phyloP scores from a whole-genome alignment of 2,888 invertebrate species.

The Drosophila fungiperda region DNA sequence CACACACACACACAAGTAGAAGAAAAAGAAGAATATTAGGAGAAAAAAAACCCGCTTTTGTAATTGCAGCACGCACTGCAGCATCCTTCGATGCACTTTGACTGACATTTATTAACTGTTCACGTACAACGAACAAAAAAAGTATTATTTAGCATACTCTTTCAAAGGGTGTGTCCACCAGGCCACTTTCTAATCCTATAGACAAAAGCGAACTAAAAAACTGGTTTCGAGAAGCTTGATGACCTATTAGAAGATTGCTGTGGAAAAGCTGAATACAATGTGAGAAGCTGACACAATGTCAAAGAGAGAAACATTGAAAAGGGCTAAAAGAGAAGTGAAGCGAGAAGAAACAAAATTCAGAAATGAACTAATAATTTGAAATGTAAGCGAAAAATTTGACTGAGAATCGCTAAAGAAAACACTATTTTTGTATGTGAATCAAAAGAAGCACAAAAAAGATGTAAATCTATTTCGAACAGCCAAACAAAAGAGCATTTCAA shows the following conservation, averaged over 20 bases:
- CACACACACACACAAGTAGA: conserved; percentile 2
- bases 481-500: conserved; percentile 23
- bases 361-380: background rate
- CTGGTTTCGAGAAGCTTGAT: background rate
- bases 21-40: background rate
- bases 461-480: background rate
- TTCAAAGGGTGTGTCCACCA: background rate
- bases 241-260: background rate
- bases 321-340: background rate
- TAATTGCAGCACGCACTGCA: conserved; percentile 71
- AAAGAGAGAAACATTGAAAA: background rate
- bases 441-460: background rate
- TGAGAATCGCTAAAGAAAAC: background rate
- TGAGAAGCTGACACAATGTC: background rate
- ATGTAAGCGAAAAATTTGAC: background rate
- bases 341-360: background rate
- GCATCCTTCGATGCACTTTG: conserved; percentile 65
- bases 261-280: background rate
- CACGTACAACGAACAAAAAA: conserved; percentile 70
- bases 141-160: conserved; percentile 34
- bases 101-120: conserved; percentile 76
- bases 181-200: background rate
- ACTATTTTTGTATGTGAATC: background rate
- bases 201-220: background rate
- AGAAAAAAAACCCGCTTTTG: conserved; percentile 30